Conservation (phyloP, 1,140 invertebrate species). For the Capitella teleta region DNA sequence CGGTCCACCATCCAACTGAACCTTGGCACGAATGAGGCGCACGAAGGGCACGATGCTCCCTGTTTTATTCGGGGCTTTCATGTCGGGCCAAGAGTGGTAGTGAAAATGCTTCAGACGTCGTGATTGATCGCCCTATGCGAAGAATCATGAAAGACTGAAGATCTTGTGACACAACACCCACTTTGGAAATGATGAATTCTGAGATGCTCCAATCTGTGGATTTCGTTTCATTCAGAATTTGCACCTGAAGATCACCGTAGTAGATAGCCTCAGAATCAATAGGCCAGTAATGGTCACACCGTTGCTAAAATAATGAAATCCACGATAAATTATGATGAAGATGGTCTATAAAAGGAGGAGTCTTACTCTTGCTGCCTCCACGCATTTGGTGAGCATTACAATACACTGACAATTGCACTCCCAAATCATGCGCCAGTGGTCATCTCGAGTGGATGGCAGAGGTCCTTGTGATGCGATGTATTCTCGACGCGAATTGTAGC, state of each 20-base stretch:
- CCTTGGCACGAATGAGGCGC: slow-evolving; percentile 54
- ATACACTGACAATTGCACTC: slow-evolving; percentile 68
- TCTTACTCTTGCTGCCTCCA: slow-evolving; percentile 49
- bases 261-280: slow-evolving; percentile 6
- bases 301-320: slow-evolving; percentile 4
- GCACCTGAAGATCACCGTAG: slow-evolving; percentile 34
- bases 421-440: slow-evolving; percentile 78
- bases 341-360: neutral
- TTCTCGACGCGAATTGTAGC: slow-evolving; percentile 53
- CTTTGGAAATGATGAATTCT: slow-evolving; percentile 81
- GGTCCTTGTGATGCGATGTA: slow-evolving; percentile 59
- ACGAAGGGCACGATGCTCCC: slow-evolving; percentile 74
- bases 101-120: slow-evolving; percentile 52
- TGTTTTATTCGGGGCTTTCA: slow-evolving; percentile 86
- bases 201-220: slow-evolving; percentile 91
- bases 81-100: slow-evolving; percentile 96
- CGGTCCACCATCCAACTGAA: slow-evolving; percentile 62
- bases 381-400: slow-evolving; percentile 57
- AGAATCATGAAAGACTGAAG: neutral
- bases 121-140: neutral
- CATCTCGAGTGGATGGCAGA: slow-evolving; percentile 52
- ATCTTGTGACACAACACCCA: slow-evolving; percentile 30
- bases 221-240: slow-evolving; percentile 54
- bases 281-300: slow-evolving; percentile 14
- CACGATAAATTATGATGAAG: neutral